A percentile compares a stretch with the other conserved stretches of the same genome.
These are phyloP conservation scores for Sylvilagus floridanus DNA, from an alignment of 2,797 vertebrate species.

Conservation along the genomic window DNA sequence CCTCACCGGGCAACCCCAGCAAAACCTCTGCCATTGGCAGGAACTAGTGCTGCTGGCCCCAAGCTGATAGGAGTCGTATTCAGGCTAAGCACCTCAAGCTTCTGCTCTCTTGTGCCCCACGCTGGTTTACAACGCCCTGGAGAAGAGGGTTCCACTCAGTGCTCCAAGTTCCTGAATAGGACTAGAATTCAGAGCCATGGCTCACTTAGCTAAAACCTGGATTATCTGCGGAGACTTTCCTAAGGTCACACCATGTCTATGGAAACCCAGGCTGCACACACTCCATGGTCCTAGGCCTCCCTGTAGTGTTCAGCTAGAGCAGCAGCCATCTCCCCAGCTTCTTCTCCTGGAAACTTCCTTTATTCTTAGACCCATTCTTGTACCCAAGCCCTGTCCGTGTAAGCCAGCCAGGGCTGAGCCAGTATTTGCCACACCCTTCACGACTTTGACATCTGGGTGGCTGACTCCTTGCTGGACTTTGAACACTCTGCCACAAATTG, in stretches of 20 bases:
- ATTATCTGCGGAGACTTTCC: neutral
- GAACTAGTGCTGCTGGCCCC: neutral
- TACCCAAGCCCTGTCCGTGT: neutral
- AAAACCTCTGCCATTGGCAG: neutral
- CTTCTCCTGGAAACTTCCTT: neutral
- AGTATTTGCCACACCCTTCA: neutral
- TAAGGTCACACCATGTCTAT: neutral
- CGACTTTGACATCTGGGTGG: neutral
- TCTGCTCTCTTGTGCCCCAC: neutral
- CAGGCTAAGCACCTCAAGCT: neutral
- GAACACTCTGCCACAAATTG: neutral
- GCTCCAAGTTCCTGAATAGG: neutral
- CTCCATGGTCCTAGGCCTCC: neutral
- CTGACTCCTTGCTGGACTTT: neutral
- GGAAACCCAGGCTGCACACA: neutral
- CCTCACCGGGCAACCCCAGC: neutral
- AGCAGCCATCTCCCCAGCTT: neutral
- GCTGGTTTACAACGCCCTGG: neutral
- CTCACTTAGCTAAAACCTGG: conserved; percentile 7
- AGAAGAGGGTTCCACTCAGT: neutral
- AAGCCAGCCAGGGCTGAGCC: neutral
- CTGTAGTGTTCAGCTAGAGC: neutral
- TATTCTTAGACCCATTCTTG: neutral
- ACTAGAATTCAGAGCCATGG: neutral
- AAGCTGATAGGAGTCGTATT: neutral